phyloP scores from a whole-genome alignment of 2,888 invertebrate species.

The Cactoblastis cactorum region DNA sequence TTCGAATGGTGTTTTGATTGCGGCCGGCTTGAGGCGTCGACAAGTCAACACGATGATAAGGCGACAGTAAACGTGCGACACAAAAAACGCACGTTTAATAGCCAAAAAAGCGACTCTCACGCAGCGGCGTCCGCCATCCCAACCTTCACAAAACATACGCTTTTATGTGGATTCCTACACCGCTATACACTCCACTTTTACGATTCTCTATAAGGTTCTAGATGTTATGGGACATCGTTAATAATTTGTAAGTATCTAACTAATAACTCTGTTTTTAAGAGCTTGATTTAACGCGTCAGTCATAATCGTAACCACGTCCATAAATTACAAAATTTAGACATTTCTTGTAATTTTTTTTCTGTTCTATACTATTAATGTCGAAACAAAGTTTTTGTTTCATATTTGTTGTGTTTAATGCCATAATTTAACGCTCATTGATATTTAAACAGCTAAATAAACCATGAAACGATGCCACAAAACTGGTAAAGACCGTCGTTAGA shows the following conservation, averaged over 20 bases:
- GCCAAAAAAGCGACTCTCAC: slow-evolving; percentile 58
- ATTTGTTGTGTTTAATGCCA: slow-evolving; percentile 43
- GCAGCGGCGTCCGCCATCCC: slow-evolving; percentile 30
- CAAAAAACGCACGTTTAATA: slow-evolving; percentile 71
- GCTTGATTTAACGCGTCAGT: slow-evolving; percentile 25
- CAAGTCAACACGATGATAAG: slow-evolving; percentile 77
- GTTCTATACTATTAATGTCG: slow-evolving; percentile 24
- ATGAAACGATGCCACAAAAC: slow-evolving; percentile 74
- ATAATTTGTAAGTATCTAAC: slow-evolving; percentile 55
- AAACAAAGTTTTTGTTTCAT: slow-evolving; percentile 42
- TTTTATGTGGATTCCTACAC: slow-evolving; percentile 69
- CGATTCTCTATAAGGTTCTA: slow-evolving; percentile 53
- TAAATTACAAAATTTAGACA: slow-evolving; percentile 14
- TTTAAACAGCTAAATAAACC: slow-evolving; percentile 69
- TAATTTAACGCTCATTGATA: slow-evolving; percentile 64
- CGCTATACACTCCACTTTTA: slow-evolving; percentile 66
- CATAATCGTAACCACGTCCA: slow-evolving; percentile 19
- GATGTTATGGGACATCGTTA: slow-evolving; percentile 54
- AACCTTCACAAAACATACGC: slow-evolving; percentile 36
- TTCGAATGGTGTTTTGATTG: slow-evolving; percentile 78
- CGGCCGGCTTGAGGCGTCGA: slow-evolving; percentile 77
- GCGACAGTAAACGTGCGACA: slow-evolving; percentile 64
- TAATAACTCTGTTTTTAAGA: slow-evolving; percentile 46
- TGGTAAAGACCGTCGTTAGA: slow-evolving; percentile 67
- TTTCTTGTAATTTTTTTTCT: slow-evolving; percentile 24